phyloP scores from a whole-genome alignment of 2,797 vertebrate genomes.

The Cetoscarus ocellatus region DNA sequence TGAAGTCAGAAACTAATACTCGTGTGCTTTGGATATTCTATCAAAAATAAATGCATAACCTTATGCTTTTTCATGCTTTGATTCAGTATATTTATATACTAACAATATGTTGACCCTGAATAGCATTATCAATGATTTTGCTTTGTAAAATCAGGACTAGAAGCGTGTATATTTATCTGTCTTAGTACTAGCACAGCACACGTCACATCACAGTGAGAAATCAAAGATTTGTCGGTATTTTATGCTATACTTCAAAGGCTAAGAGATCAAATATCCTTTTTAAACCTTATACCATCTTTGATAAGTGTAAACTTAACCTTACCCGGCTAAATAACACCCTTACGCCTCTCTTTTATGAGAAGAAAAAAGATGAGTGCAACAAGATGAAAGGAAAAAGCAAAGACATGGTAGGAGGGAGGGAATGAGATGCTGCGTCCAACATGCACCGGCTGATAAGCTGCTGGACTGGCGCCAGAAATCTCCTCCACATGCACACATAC shows the following conservation, averaged over 20 bases:
- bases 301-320: constrained; percentile 10
- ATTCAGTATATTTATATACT: too few relatives aligned
- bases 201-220: background rate
- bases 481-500: constrained; percentile 28
- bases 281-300: constrained; percentile 2
- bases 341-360: constrained; percentile 14
- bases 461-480: constrained; percentile 77
- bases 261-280: constrained; percentile 3
- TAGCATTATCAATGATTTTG: background rate
- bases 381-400: constrained; percentile 58
- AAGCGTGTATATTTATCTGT: background rate
- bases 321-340: constrained; percentile 8
- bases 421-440: constrained; percentile 68
- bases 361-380: constrained; percentile 15
- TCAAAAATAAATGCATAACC: too few relatives aligned
- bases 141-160: background rate
- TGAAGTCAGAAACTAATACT: too few relatives aligned
- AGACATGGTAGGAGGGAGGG: constrained; percentile 51
- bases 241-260: constrained; percentile 22
- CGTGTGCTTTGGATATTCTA: too few relatives aligned
- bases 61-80: too few relatives aligned
- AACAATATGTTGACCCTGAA: too few relatives aligned
- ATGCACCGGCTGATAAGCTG: constrained; percentile 77
- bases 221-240: constrained; percentile 16
- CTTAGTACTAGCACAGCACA: background rate